A percentile compares a stretch with the other conserved stretches of the same genome.
Evolutionary conservation across 2,113 vertebrate species (phyloP).

Genomic region (Nothocercus nigrocapillus): DNA sequence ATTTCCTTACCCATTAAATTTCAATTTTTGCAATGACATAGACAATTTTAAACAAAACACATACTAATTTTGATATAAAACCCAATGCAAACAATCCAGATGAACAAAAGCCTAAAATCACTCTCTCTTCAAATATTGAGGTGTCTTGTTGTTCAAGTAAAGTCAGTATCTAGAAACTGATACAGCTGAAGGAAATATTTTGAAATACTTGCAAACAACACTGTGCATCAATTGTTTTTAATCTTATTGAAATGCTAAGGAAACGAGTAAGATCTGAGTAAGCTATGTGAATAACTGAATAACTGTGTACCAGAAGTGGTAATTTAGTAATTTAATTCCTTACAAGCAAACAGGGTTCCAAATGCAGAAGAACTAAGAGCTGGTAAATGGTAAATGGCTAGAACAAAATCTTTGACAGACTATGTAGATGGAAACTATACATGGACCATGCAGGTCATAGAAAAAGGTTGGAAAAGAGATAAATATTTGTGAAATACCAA

Average conservation of each 20-base stretch:
- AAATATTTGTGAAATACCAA: constrained; percentile 13
- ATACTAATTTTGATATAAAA: neutral
- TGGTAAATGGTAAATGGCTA: neutral
- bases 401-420: neutral
- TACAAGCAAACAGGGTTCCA: neutral
- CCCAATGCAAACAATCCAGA: neutral
- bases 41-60: neutral
- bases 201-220: neutral
- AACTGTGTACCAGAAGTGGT: neutral
- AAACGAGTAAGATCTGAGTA: neutral
- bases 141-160: accelerated
- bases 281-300: neutral
- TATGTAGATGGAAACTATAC: neutral
- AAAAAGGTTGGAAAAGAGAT: neutral
- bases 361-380: neutral
- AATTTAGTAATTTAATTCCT: too few species aligned
- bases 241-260: neutral
- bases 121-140: neutral
- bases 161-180: neutral
- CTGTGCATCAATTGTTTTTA: neutral
- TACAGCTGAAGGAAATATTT: neutral
- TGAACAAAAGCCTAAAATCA: neutral
- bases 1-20: neutral
- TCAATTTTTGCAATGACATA: neutral
- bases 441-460: too few species aligned